Evolutionary conservation across 2,113 vertebrate species (phyloP).

Genomic region (Trogon surrucura): DNA sequence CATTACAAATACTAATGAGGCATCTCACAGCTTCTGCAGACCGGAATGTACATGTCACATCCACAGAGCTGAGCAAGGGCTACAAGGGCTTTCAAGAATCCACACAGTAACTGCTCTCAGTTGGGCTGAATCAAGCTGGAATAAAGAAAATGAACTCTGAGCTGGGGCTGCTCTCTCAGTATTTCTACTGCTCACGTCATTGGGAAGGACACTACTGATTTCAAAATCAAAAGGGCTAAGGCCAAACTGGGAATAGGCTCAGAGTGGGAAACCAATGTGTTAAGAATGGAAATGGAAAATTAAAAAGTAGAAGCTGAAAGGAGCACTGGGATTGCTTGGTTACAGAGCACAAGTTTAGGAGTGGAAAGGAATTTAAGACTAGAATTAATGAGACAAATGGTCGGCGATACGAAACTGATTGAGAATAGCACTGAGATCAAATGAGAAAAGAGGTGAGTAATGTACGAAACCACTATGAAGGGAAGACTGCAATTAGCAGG

Average conservation of each 20-base stretch:
- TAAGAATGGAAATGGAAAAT: neutral
- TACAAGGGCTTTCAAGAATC: neutral
- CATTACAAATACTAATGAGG: neutral
- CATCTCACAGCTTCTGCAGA: neutral
- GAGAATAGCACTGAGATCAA: neutral
- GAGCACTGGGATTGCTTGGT: neutral
- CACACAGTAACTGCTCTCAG: neutral
- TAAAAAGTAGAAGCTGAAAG: neutral
- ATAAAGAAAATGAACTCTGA: neutral
- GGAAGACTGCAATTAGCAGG: neutral
- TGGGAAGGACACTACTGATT: neutral
- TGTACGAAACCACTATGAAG: neutral
- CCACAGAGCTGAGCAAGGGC: neutral
- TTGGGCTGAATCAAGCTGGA: neutral
- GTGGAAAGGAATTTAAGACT: neutral
- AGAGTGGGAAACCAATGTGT: neutral
- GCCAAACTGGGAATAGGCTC: neutral
- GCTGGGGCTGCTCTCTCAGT: neutral
- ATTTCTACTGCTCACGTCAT: fast-evolving
- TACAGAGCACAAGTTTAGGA: neutral
- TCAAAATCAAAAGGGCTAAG: neutral
- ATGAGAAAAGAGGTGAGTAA: neutral
- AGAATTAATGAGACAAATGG: neutral
- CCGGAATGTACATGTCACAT: neutral
- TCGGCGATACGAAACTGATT: neutral